These are phyloP conservation scores for Melanchra persicariae DNA, from an alignment of 2,888 invertebrate genomes.

Conservation along the genomic window DNA sequence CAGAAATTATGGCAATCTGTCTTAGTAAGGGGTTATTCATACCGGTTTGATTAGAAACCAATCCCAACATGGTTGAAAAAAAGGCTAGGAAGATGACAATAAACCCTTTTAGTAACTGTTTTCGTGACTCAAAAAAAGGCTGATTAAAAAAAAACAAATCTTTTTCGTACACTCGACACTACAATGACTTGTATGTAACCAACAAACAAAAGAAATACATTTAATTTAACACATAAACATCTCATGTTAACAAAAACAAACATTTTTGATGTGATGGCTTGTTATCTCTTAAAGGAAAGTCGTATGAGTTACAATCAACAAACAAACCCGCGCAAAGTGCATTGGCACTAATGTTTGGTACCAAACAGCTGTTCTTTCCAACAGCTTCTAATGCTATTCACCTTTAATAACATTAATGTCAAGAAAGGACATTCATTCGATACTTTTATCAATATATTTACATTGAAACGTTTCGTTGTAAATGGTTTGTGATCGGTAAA, in stretches of 20 bases:
- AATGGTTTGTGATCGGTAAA: slow-evolving; percentile 21
- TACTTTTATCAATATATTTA: slow-evolving; percentile 39
- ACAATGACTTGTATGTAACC: not conserved
- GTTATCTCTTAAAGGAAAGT: slow-evolving; percentile 26
- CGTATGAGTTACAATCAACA: slow-evolving; percentile 31
- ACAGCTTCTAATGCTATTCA: slow-evolving; percentile 29
- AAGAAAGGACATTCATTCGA: slow-evolving; percentile 31
- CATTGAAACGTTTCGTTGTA: not conserved
- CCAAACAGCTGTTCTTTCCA: slow-evolving; percentile 16
- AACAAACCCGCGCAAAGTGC: slow-evolving; percentile 30
- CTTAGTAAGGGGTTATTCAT: too few relatives aligned
- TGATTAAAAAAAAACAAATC: too few relatives aligned
- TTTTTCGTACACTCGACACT: not conserved
- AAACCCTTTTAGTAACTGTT: too few relatives aligned
- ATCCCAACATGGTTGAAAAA: too few relatives aligned
- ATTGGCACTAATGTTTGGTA: slow-evolving; percentile 37
- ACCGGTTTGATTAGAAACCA: too few relatives aligned
- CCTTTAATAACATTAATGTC: slow-evolving; percentile 23
- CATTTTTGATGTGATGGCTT: slow-evolving; percentile 1
- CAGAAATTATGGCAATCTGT: too few relatives aligned
- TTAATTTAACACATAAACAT: not conserved
- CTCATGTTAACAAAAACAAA: slow-evolving; percentile 14
- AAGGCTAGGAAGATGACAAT: too few relatives aligned
- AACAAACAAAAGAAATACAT: slow-evolving; percentile 3
- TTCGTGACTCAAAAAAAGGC: too few relatives aligned